Conservation (phyloP, 2,113 vertebrate genomes). For the Chionis minor region DNA sequence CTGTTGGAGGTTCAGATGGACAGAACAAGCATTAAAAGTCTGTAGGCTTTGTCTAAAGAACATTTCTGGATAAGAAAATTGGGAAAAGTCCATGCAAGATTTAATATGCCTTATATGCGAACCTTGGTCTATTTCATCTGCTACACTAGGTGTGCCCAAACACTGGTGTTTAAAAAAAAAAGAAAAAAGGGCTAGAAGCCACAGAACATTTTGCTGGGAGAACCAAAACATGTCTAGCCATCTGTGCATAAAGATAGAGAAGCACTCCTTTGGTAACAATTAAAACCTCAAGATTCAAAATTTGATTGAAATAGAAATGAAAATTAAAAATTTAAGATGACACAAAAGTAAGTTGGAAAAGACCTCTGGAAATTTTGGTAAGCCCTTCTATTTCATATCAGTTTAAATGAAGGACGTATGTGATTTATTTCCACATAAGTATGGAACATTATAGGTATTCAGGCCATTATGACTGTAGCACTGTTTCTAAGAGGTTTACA, state of each 20-base stretch:
- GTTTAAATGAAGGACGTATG: background rate
- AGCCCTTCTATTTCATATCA: background rate
- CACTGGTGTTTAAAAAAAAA: background rate
- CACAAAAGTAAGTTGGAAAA: background rate
- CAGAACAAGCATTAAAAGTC: background rate
- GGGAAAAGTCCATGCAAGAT: background rate
- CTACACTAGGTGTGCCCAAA: background rate
- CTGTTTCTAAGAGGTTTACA: background rate
- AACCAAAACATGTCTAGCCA: background rate
- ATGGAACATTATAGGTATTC: background rate
- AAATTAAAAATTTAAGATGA: background rate
- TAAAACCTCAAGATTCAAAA: background rate
- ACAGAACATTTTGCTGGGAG: background rate
- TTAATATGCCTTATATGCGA: background rate
- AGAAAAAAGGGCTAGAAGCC: rapidly evolving
- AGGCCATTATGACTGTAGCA: background rate
- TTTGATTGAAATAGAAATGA: background rate
- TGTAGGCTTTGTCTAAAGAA: background rate
- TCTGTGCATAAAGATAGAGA: background rate
- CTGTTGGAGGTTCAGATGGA: background rate
- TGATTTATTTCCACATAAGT: background rate
- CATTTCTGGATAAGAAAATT: background rate
- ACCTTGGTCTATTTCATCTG: background rate
- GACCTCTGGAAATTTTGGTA: background rate
- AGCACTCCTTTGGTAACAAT: background rate